These are phyloP conservation scores for Burhinus bistriatus DNA, from an alignment of 2,113 vertebrate species.

Conservation along the genomic window DNA sequence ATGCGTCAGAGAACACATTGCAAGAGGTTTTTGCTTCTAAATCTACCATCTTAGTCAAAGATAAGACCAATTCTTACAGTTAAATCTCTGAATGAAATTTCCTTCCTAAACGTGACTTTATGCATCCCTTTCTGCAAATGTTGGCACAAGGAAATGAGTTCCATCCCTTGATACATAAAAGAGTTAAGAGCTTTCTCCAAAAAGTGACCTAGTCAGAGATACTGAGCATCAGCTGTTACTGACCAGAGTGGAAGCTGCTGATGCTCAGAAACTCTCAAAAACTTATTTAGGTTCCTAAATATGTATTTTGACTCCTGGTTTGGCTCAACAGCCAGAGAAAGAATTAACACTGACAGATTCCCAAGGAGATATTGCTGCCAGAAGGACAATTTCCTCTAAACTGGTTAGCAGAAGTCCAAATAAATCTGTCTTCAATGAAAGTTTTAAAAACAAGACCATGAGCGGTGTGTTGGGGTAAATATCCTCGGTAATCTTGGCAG, in stretches of 20 bases:
- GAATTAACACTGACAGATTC: conserved; percentile 37
- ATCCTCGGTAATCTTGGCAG: background rate
- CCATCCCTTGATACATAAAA: background rate
- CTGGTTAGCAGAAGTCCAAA: conserved; percentile 24
- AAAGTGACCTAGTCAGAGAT: background rate
- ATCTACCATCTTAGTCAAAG: background rate
- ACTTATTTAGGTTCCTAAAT: background rate
- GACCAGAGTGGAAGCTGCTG: background rate
- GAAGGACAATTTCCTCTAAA: conserved; percentile 50
- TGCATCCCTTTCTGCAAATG: background rate
- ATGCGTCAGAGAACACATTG: background rate
- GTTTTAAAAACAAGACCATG: background rate
- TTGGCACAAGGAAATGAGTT: background rate
- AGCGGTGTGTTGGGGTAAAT: background rate
- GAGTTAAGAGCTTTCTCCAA: background rate
- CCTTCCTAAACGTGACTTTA: background rate
- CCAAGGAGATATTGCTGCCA: conserved; percentile 19
- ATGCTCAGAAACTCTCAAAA: background rate
- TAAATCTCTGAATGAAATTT: background rate
- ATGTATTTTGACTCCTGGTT: conserved; percentile 45
- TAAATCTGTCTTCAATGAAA: conserved; percentile 44
- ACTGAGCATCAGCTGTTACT: background rate
- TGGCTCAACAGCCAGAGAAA: conserved; percentile 22
- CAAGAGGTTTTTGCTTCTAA: background rate
- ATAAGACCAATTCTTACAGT: background rate